Conservation (phyloP, 2,888 invertebrate genomes). For the Drymonia ruficornis region DNA sequence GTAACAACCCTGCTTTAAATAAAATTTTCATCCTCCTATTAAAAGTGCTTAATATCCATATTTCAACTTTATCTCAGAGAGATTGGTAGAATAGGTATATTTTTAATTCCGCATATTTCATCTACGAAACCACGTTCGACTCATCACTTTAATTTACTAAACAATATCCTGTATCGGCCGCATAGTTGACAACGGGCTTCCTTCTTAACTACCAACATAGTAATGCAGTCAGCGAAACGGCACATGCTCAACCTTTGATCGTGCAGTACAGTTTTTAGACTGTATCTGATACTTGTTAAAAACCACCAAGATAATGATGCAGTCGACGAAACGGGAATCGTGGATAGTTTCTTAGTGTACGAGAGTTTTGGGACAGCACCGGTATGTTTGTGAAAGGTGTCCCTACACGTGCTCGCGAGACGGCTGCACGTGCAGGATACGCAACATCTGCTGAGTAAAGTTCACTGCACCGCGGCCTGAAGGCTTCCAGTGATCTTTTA, state of each 20-base stretch:
- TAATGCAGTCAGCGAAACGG: background rate
- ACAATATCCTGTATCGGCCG: slow-evolving; percentile 30
- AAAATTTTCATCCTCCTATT: no score
- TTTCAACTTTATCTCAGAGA: no score
- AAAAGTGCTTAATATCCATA: no score
- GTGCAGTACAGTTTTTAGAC: background rate
- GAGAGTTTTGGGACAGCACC: slow-evolving; percentile 1
- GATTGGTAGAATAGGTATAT: no score
- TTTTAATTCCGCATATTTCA: background rate
- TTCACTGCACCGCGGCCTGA: slow-evolving; percentile 57
- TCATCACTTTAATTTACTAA: slow-evolving; percentile 23
- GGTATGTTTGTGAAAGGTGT: slow-evolving; percentile 13
- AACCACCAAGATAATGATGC: background rate
- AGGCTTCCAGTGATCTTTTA: slow-evolving; percentile 46
- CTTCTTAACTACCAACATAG: slow-evolving; percentile 17
- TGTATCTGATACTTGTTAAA: background rate
- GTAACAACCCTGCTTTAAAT: no score
- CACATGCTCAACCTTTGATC: background rate
- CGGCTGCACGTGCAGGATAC: slow-evolving; percentile 54
- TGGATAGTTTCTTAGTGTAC: background rate
- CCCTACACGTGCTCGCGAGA: slow-evolving; percentile 45
- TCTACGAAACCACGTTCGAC: background rate
- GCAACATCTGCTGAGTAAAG: slow-evolving; percentile 54
- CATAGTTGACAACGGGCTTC: slow-evolving; percentile 40
- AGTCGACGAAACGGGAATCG: background rate